Percentiles rank a stretch among this genome's conserved stretches.
These are phyloP conservation scores for Calephelis perditalis DNA, from an alignment of 2,888 invertebrate species.

Conservation along the genomic window DNA sequence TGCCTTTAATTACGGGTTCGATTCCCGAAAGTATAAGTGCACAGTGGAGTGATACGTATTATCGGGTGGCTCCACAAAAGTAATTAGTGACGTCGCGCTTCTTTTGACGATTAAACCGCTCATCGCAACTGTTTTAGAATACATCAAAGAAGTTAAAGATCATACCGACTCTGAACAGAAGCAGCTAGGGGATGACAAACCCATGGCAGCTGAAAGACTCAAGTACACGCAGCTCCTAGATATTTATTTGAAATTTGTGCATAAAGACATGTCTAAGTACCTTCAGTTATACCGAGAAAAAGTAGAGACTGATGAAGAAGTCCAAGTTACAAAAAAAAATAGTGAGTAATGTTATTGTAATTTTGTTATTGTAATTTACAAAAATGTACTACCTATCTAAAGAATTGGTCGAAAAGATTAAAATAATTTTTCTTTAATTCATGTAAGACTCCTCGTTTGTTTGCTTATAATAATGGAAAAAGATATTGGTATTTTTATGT, in stretches of 20 bases:
- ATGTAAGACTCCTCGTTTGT: too few species aligned
- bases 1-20: too few species aligned
- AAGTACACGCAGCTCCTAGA: constrained; percentile 10
- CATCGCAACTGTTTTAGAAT: constrained; percentile 7
- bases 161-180: constrained; percentile 9
- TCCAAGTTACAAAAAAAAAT: constrained; percentile 8
- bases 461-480: too few species aligned
- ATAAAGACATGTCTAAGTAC: constrained; percentile 3
- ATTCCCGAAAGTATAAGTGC: too few species aligned
- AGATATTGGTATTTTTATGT: too few species aligned
- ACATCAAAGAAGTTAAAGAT: constrained; percentile 8
- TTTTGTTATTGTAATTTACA: too few species aligned
- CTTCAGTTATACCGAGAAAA: constrained; percentile 8
- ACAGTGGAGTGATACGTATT: too few species aligned
- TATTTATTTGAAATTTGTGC: neutral
- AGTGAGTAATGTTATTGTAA: neutral
- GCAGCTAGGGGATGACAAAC: constrained; percentile 9
- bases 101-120: constrained; percentile 11
- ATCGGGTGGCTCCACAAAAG: neutral
- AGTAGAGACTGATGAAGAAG: neutral
- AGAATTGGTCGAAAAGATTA: neutral
- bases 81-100: neutral
- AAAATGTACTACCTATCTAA: neutral
- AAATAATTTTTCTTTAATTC: neutral
- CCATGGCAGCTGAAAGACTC: neutral